A percentile compares a stretch with the other conserved stretches of the same genome.
These are phyloP conservation scores for Hydrochoerus hydrochaeris DNA, from an alignment of 2,113 vertebrate species.

Conservation along the genomic window DNA sequence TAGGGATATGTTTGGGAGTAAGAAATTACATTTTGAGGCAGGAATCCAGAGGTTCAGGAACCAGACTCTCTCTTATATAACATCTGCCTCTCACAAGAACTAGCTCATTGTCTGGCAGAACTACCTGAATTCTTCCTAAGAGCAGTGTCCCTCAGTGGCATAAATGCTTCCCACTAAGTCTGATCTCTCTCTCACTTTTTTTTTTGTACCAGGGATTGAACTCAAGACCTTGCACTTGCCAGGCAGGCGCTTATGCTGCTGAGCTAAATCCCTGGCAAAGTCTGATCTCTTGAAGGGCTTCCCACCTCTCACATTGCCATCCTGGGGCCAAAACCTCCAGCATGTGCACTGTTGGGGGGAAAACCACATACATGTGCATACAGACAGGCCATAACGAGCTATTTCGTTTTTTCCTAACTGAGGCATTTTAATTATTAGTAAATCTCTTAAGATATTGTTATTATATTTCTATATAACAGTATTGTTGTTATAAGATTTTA, in stretches of 20 bases:
- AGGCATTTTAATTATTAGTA: too few relatives aligned
- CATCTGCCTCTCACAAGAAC: too few relatives aligned
- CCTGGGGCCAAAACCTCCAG: neutral
- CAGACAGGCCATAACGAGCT: too few relatives aligned
- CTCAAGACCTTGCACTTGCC: too few relatives aligned
- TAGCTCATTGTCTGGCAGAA: neutral
- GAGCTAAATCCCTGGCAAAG: too few relatives aligned
- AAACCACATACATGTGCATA: neutral
- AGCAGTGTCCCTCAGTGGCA: neutral
- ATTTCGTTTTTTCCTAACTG: too few relatives aligned
- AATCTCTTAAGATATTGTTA: too few relatives aligned
- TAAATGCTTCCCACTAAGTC: neutral
- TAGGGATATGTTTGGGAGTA: neutral
- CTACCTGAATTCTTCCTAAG: neutral
- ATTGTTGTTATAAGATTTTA: too few relatives aligned
- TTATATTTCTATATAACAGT: too few relatives aligned
- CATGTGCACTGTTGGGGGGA: neutral
- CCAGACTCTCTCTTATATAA: neutral
- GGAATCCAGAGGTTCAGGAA: neutral
- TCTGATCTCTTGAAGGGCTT: neutral
- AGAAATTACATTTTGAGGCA: neutral
- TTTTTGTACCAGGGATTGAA: too few relatives aligned
- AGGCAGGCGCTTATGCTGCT: too few relatives aligned
- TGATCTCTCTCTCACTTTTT: too few relatives aligned
- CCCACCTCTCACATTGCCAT: neutral